Evolutionary conservation across 1,140 invertebrate species (phyloP).

Genomic region (Leptonema lineaticorne): DNA sequence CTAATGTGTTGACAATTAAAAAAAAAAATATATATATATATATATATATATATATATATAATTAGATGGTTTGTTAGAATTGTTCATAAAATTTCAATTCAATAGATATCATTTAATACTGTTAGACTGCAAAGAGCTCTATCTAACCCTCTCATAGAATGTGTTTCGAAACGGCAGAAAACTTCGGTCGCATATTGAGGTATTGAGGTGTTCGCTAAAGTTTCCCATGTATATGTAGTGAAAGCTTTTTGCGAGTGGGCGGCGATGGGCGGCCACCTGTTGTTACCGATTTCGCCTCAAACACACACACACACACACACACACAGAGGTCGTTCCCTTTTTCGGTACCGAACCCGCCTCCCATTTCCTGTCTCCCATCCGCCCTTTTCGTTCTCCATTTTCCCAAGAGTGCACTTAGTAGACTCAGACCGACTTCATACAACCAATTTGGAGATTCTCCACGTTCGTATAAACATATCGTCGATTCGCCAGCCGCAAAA

Average conservation of each 20-base stretch:
- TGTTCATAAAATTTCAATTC: background rate
- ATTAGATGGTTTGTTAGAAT: background rate
- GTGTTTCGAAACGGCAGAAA: background rate
- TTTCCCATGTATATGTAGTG: background rate
- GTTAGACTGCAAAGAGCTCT: background rate
- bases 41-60: background rate
- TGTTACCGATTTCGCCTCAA: too few species aligned
- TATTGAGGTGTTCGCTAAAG: background rate
- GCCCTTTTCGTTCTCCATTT: background rate
- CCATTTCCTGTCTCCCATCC: background rate
- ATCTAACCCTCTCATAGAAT: background rate
- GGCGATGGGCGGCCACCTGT: background rate
- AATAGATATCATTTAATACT: background rate
- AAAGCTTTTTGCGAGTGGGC: background rate
- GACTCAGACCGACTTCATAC: background rate
- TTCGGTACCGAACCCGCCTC: too few species aligned
- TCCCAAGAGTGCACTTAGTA: constrained; percentile 11
- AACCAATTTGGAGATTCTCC: background rate
- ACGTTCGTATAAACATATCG: background rate
- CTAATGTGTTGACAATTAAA: too few species aligned
- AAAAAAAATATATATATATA: too few species aligned
- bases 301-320: too few species aligned
- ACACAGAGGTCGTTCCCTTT: too few species aligned
- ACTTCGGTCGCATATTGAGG: background rate
- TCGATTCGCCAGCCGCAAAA: too few species aligned